Base-by-base conservation (phyloP, 2,113 vertebrate species). In the Cygnus atratus region DNA sequence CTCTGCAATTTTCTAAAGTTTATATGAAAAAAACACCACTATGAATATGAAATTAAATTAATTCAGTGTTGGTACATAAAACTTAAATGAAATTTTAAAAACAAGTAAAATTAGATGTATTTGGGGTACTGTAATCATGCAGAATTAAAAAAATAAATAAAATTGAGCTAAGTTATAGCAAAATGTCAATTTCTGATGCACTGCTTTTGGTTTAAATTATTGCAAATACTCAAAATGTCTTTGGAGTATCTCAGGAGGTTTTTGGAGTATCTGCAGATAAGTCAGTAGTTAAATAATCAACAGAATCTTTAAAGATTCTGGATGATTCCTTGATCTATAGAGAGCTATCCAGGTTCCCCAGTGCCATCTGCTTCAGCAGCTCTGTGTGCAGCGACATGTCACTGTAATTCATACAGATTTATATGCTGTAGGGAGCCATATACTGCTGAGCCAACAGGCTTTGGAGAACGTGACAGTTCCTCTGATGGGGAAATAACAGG, bases 321-420 rank as follows among this genome's bases (percentile, higher is more conserved):
- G 14, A 3, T 48, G 46, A 55, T 65, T 63, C 55, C 20, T 50
- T 35, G 33, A 15, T 39, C 46, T 58, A 5, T 2, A 7, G 25
- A 75, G n/a, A 57, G n/a, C 28, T 21, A 29, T 16, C 16, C 46
- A 55, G 19, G 50, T 20, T 24, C 8, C 3, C 13, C 59, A 10
- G 26, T 2, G 29, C 4, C 1, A 7, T 17, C 28, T 41, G 12
- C 44, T 21, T 29, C 62, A 52, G 61, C 84, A 82, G 52, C 6
- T 41, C 6, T 1, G 0, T 11, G 28, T 0, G 0, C 19, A 21
- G n/a, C 13, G 83, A 24, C 21, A 20, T n/a, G 31, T 79, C 25
- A 2, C 19, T 28, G 29, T 5, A 0, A 1, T 4, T 43, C 71
- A 54, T 3, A 37, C 43, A 44, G 35, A 19, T 18, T 29, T 63